Evolutionary conservation across 2,888 invertebrate species (phyloP).

Genomic region (Chromoteleia sp.): DNA sequence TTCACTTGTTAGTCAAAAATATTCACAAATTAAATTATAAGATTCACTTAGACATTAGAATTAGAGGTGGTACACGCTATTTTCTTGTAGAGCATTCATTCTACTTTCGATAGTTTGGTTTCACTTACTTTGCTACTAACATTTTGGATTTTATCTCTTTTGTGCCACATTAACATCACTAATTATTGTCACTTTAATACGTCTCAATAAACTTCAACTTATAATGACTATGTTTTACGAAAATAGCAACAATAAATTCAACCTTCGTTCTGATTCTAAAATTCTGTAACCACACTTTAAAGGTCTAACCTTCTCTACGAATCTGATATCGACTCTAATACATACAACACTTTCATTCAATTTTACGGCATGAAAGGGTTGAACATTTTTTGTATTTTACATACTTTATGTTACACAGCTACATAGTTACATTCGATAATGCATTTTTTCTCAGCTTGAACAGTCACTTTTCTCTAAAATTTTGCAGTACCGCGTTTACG

Average conservation of each 20-base stretch:
- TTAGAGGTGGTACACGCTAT: slow-evolving; percentile 70
- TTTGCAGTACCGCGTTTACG: not conserved
- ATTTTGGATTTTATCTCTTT: slow-evolving; percentile 64
- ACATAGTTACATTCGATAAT: slow-evolving; percentile 59
- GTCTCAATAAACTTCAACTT: slow-evolving; percentile 25
- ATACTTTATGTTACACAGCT: slow-evolving; percentile 66
- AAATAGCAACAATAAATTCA: slow-evolving; percentile 12
- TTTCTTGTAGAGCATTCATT: slow-evolving; percentile 70
- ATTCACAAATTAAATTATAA: slow-evolving; percentile 47
- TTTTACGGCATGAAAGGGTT: slow-evolving; percentile 69
- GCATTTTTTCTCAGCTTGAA: slow-evolving; percentile 69
- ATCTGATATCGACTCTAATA: slow-evolving; percentile 37
- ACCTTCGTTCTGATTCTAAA: slow-evolving; percentile 4
- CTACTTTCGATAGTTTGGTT: slow-evolving; percentile 64
- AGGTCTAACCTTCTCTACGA: slow-evolving; percentile 17
- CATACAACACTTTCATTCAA: slow-evolving; percentile 58
- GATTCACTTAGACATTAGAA: slow-evolving; percentile 67
- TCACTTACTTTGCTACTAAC: slow-evolving; percentile 68
- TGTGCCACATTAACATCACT: slow-evolving; percentile 52
- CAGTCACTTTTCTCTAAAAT: slow-evolving; percentile 57
- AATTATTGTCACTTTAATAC: slow-evolving; percentile 45
- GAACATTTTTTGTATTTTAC: slow-evolving; percentile 59
- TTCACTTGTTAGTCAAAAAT: slow-evolving; percentile 36
- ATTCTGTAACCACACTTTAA: slow-evolving; percentile 16
- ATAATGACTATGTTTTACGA: slow-evolving; percentile 1